Conservation (phyloP, 2,888 invertebrate genomes). For the Ectemnius continuus region DNA sequence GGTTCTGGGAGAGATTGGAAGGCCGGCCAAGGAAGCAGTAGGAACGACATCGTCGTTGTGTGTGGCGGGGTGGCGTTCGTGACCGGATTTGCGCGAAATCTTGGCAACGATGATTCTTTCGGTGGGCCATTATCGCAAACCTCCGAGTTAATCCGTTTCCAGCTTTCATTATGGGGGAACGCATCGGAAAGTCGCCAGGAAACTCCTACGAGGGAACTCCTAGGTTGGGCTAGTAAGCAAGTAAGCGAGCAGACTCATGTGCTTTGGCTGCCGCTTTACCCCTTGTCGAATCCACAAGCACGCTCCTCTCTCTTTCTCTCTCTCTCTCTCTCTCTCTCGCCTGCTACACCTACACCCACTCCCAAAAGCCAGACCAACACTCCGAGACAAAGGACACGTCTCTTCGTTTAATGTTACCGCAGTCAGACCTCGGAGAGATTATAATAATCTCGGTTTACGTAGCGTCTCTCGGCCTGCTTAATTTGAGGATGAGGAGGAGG, state of each 20-base stretch:
- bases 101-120: constrained; percentile 46
- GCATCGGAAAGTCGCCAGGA: constrained; percentile 55
- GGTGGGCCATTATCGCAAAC: constrained; percentile 54
- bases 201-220: constrained; percentile 43
- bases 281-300: constrained; percentile 21
- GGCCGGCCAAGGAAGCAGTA: too few relatives aligned
- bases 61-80: too few relatives aligned
- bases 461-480: constrained; percentile 73
- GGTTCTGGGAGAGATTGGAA: too few relatives aligned
- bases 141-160: constrained; percentile 55
- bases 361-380: constrained; percentile 49
- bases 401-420: constrained; percentile 75
- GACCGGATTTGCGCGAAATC: constrained; percentile 34
- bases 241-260: constrained; percentile 19
- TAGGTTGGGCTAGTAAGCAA: constrained; percentile 26
- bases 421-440: constrained; percentile 76
- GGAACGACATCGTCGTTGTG: too few relatives aligned
- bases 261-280: constrained; percentile 28
- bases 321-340: too few relatives aligned
- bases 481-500: constrained; percentile 76
- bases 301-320: too few relatives aligned
- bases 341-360: constrained; percentile 32
- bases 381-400: constrained; percentile 72
- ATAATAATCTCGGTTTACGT: constrained; percentile 78
- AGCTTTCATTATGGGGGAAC: constrained; percentile 44